Evolutionary conservation across 2,113 vertebrate species (phyloP), one percentile per base, ranked within the genome.

Genomic region (Forbesichthys papilliferus): DNA sequence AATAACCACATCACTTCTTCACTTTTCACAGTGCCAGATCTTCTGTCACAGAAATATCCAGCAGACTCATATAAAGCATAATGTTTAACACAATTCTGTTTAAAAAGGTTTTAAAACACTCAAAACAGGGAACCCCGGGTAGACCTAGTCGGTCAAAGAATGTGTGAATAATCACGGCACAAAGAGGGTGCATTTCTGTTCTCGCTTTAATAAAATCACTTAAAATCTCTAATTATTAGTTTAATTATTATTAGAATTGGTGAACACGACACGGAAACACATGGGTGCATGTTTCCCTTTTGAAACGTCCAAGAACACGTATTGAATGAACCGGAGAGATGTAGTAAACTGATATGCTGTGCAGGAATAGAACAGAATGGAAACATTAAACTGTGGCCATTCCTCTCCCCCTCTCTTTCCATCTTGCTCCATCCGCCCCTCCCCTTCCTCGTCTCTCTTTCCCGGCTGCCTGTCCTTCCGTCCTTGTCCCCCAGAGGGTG

Each of bases 401-500:
- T 58, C 14, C 36, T 72, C 20, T 64, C 11, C 54, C 61, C 64
- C 60, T 56, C 20, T 55, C 52, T 49, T 11, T 5, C 67, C 62
- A 61, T n/a, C 16, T 9, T 12, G 48, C 13, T 27, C 18, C n/a
- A 11, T 56, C 9, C 5, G 8, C 20, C 20, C 18, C 12, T 7
- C 10, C 13, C 33, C 60, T 12, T 20, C 51, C 47, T 16, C 6
- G 3, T 20, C 46, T 57, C 47, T 64, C 48, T 42, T 20, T 56
- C 27, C 27, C 27, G 27, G 27, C 27, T 27, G 27, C 55, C 48
- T 69, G 36, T 6, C 3, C 53, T 60, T 66, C 11, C 51, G 10
- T 20, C 16, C 47, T 58, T 7, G 8, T 18, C 33, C 48, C 56
- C 7, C 77, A 96, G 95, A 91, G 91, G 83, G 93, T 96, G 77